Evolutionary conservation across 1,140 invertebrate species (phyloP).

Genomic region (Drosophila sucinea): DNA sequence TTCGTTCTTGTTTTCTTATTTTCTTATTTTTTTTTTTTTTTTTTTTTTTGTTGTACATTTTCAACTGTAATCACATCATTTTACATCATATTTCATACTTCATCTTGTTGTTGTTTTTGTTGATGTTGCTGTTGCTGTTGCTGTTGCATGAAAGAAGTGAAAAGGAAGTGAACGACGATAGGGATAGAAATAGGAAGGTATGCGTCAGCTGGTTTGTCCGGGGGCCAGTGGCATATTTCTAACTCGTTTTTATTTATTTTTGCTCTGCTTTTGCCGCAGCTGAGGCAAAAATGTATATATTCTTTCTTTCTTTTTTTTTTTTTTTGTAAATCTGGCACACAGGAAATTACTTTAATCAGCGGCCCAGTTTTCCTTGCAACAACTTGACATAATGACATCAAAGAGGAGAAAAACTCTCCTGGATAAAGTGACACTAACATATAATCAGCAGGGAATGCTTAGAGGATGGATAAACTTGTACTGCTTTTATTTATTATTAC

Average conservation of each 20-base stretch:
- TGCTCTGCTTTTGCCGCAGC: conserved; percentile 14
- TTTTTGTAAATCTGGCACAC: conserved; percentile 18
- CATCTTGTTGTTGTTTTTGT: conserved; percentile 50
- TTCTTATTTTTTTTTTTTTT: conserved; percentile 30
- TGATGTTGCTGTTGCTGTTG: too few species aligned
- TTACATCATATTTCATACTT: conserved; percentile 79
- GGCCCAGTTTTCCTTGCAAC: conserved; percentile 19
- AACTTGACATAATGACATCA: conserved; percentile 20
- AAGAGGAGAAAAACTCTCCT: conserved; percentile 7
- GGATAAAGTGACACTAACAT: conserved; percentile 6
- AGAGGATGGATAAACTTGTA: neutral
- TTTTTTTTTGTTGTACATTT: conserved; percentile 57
- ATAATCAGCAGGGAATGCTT: neutral
- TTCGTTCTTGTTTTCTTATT: conserved; percentile 48
- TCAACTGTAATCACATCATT: conserved; percentile 80
- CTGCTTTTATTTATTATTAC: too few species aligned
- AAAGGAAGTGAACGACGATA: conserved; percentile 3
- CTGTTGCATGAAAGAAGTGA: conserved; percentile 36
- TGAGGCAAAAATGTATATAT: conserved; percentile 11
- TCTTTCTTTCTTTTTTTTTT: neutral
- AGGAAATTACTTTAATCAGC: conserved; percentile 69
- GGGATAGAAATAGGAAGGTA: conserved; percentile 13
- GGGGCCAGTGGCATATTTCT: conserved; percentile 39
- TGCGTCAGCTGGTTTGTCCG: conserved; percentile 29
- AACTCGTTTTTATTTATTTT: conserved; percentile 50